Percentiles rank a stretch among this genome's conserved stretches.
Evolutionary conservation across 2,113 vertebrate genomes (phyloP).

Genomic region (Tragulus kanchil): DNA sequence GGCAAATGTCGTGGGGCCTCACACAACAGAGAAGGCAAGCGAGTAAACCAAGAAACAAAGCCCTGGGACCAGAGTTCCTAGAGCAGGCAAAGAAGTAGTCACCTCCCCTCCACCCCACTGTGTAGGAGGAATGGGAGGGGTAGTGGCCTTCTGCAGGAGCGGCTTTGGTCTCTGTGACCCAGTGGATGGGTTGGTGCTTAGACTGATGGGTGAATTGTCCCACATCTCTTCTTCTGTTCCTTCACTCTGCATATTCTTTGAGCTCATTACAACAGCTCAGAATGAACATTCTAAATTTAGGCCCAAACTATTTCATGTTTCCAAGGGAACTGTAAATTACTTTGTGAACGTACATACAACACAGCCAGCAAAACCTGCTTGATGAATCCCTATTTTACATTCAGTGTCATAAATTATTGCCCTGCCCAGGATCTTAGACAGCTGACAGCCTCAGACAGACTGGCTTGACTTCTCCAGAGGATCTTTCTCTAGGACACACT

Average conservation of each 20-base stretch:
- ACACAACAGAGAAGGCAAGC: slow-evolving; percentile 47
- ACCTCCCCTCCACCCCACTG: background rate
- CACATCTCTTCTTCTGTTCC: slow-evolving; percentile 29
- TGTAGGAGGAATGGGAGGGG: rapidly evolving
- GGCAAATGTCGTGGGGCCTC: slow-evolving; percentile 51
- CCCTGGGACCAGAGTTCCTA: background rate
- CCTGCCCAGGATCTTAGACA: slow-evolving; percentile 54
- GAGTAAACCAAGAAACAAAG: background rate
- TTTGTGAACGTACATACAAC: slow-evolving; percentile 75
- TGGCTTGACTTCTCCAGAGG: background rate
- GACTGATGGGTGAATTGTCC: background rate
- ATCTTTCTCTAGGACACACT: background rate
- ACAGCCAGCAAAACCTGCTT: slow-evolving; percentile 54
- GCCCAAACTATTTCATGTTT: slow-evolving; percentile 80
- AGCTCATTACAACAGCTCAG: slow-evolving; percentile 69
- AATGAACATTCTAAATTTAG: slow-evolving; percentile 83
- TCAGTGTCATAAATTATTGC: slow-evolving; percentile 48
- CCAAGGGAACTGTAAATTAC: slow-evolving; percentile 85
- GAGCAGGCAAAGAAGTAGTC: background rate
- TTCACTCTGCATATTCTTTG: slow-evolving; percentile 74
- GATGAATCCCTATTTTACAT: slow-evolving; percentile 53
- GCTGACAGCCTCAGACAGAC: slow-evolving; percentile 50
- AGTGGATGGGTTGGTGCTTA: background rate
- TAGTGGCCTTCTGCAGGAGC: background rate
- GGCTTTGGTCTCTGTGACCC: background rate